These are phyloP conservation scores for Mizuhopecten yessoensis DNA, from an alignment of 1,140 invertebrate genomes.

Conservation along the genomic window DNA sequence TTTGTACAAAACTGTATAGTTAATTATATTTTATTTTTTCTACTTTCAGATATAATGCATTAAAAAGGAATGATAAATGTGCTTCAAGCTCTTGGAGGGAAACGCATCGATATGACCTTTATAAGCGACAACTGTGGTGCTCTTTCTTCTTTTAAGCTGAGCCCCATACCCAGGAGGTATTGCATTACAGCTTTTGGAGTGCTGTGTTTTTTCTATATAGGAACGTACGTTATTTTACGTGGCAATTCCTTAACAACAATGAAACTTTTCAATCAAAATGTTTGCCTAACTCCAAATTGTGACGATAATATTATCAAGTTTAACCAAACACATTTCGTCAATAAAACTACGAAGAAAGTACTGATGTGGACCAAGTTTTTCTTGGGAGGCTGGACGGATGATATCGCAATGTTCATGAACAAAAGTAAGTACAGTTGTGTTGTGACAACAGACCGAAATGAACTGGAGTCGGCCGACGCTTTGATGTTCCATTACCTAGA, in stretches of 20 bases:
- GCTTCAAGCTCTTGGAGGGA: neutral
- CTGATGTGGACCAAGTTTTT: slow-evolving; percentile 51
- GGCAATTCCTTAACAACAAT: neutral
- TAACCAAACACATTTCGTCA: neutral
- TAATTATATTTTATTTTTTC: too few species aligned
- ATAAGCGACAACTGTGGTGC: neutral
- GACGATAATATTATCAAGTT: neutral
- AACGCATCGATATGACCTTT: neutral
- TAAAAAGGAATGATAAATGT: neutral
- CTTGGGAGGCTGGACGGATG: slow-evolving; percentile 33
- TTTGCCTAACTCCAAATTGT: neutral
- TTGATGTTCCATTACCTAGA: slow-evolving; percentile 75
- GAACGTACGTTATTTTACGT: neutral
- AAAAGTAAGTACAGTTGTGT: slow-evolving; percentile 48
- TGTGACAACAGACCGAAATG: slow-evolving; percentile 72
- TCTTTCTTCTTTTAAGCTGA: neutral
- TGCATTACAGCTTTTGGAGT: neutral
- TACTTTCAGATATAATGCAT: neutral
- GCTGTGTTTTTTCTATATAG: neutral
- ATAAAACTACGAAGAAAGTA: slow-evolving; percentile 26
- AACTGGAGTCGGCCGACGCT: slow-evolving; percentile 70
- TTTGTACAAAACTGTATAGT: too few species aligned
- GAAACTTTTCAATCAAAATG: neutral
- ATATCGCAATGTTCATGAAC: neutral
- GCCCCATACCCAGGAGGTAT: neutral